A percentile compares a stretch with the other conserved stretches of the same genome.
Evolutionary conservation across 2,113 vertebrate genomes (phyloP).

Genomic region (Seriola dumerili): DNA sequence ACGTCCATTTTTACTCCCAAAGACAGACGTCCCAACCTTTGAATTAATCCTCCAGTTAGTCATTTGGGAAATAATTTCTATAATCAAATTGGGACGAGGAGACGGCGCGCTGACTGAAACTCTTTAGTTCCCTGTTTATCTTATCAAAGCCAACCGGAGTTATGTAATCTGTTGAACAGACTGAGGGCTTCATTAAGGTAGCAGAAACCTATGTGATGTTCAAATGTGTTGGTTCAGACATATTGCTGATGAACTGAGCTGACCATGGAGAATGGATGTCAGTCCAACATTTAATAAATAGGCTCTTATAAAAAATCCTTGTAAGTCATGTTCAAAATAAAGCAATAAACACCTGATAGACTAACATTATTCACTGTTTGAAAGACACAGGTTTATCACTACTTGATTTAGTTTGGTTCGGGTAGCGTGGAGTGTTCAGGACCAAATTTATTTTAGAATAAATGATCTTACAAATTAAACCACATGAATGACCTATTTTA

Average conservation of each 20-base stretch:
- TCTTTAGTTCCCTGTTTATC: conserved; percentile 28
- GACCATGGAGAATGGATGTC: neutral
- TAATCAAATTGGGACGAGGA: conserved; percentile 38
- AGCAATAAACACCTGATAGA: neutral
- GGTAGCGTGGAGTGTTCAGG: neutral
- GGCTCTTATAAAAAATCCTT: neutral
- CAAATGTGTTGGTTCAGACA: conserved; percentile 4
- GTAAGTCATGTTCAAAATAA: neutral
- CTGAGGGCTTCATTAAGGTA: neutral
- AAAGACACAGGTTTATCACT: neutral
- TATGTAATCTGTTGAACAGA: conserved; percentile 11
- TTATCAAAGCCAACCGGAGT: conserved; percentile 26
- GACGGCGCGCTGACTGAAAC: conserved; percentile 2
- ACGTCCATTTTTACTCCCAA: conserved; percentile 47
- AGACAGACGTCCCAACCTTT: conserved; percentile 39
- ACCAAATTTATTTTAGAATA: neutral
- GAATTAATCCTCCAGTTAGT: conserved; percentile 48
- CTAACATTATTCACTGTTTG: neutral
- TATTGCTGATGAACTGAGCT: neutral
- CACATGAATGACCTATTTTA: neutral
- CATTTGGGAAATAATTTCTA: conserved; percentile 53
- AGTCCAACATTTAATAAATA: neutral
- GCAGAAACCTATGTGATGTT: neutral
- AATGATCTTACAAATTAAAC: neutral
- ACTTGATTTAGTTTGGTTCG: neutral